These are phyloP conservation scores for human (Homo sapiens) DNA, from an alignment of 2,113 vertebrate species.

Conservation along the genomic window DNA sequence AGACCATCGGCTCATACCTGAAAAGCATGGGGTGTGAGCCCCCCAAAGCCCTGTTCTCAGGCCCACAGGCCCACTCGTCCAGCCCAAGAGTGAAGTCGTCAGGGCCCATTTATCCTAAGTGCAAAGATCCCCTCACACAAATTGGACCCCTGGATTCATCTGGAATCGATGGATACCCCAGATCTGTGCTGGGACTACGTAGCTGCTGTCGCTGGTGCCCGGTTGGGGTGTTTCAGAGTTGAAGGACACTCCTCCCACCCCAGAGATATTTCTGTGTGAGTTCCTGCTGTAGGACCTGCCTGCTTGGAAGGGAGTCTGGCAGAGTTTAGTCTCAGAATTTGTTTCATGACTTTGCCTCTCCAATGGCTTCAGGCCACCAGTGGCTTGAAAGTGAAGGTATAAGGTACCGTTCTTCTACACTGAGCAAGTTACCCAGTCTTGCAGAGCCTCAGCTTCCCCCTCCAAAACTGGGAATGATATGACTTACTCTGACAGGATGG, in stretches of 20 bases:
- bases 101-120: not conserved
- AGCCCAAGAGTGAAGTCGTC: not conserved
- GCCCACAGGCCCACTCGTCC: not conserved
- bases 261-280: not conserved
- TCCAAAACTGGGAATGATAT: not conserved
- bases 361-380: not conserved
- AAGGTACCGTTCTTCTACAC: not conserved
- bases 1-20: not conserved
- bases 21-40: not conserved
- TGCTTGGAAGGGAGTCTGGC: not conserved
- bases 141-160: not conserved
- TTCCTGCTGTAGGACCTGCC: not conserved
- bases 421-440: not conserved
- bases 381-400: not conserved
- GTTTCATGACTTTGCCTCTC: not conserved
- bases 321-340: not conserved
- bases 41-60: not conserved
- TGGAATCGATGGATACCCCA: not conserved
- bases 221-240: not conserved
- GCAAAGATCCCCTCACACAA: not conserved
- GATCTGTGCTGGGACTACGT: not conserved
- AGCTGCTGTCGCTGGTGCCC: rapidly evolving
- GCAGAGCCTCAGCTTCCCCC: not conserved
- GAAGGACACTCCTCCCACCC: not conserved
- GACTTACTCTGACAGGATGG: not conserved